Percentiles rank a stretch among this genome's conserved stretches.
Conservation (phyloP, 2,888 invertebrate genomes). For the Tuberolachnus salignus region DNA sequence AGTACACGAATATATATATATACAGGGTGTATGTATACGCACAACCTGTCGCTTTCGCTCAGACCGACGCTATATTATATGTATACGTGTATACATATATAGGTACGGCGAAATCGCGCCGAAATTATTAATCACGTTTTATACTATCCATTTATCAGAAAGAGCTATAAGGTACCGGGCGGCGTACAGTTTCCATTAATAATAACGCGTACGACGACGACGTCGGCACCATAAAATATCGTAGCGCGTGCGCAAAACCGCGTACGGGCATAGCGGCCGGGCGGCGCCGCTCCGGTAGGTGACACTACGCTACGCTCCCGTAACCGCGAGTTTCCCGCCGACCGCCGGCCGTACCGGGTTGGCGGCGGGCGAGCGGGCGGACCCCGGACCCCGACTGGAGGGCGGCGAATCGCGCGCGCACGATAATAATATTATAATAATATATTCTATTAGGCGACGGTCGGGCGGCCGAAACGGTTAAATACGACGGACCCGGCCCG, state of each 20-base stretch:
- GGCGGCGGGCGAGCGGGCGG: background rate
- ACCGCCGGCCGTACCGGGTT: background rate
- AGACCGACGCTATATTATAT: background rate
- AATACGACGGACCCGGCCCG: slow-evolving; percentile 19
- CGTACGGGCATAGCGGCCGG: background rate
- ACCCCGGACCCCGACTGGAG: background rate
- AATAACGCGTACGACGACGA: slow-evolving; percentile 30
- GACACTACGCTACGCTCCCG: background rate
- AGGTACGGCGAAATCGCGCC: slow-evolving; percentile 34
- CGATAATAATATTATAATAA: background rate
- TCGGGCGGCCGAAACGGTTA: slow-evolving; percentile 11
- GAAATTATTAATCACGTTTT: slow-evolving; percentile 56
- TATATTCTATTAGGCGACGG: too few relatives aligned
- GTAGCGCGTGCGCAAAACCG: background rate
- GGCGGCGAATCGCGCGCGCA: background rate
- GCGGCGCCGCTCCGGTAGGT: background rate
- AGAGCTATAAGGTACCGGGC: slow-evolving; percentile 26
- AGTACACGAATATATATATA: background rate
- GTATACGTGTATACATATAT: background rate
- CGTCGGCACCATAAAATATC: background rate
- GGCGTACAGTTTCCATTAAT: slow-evolving; percentile 47
- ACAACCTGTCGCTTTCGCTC: background rate
- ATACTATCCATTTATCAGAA: slow-evolving; percentile 55
- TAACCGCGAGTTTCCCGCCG: background rate
- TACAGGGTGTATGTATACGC: background rate